Base-by-base conservation (phyloP, 2,888 invertebrate genomes). In the Agrochola lota region DNA sequence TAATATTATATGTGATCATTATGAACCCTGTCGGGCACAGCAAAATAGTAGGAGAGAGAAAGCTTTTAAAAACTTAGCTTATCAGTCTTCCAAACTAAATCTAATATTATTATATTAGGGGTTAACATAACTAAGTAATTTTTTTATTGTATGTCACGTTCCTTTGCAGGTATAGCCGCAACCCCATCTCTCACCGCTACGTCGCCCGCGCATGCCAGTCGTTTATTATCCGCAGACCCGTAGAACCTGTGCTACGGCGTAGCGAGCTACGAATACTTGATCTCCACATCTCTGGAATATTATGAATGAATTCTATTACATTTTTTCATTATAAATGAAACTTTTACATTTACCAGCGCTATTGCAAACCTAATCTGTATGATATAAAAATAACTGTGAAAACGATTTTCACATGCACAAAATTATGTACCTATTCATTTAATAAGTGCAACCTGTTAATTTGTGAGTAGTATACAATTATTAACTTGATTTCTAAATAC, bases 221-320 rank as follows among this genome's bases (percentile, higher is more conserved):
- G 26, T 52, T 80, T 73, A 74, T 67, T 35, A 62, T 35, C 26
- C 57, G 17, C 57, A 43, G 62, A 64, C 55, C 55, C 55, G 74
- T 75, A 74, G 49, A 63, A 52, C 49, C 63, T 52, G 26, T 59
- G 64, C 80, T 76, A 80, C 77, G 82, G 8, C 76, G 76, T 57
- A 79, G 74, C 74, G 62, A 5, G 35, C 68, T 71, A 30, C 43
- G 49, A 52, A 40, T 73, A 30, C 64, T 15, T 49, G 35, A 60
- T 52, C n/a, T 60, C 17, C 46, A 62, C 40, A 26, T 2, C 26
- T 49, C 30, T 23, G 46, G 17, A 62, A 30, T 15, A 0, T 35
- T 67, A 35, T 30, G 7, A 46, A 74, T 64, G 12, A 64, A 43
- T 52, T 40, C 5, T 49, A 35, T 71, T 43, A 49, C 2, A 49